Percentiles rank a stretch among this genome's conserved stretches.
These are phyloP conservation scores for Drosophila baimaii DNA, from an alignment of 1,140 invertebrate species.

Conservation along the genomic window DNA sequence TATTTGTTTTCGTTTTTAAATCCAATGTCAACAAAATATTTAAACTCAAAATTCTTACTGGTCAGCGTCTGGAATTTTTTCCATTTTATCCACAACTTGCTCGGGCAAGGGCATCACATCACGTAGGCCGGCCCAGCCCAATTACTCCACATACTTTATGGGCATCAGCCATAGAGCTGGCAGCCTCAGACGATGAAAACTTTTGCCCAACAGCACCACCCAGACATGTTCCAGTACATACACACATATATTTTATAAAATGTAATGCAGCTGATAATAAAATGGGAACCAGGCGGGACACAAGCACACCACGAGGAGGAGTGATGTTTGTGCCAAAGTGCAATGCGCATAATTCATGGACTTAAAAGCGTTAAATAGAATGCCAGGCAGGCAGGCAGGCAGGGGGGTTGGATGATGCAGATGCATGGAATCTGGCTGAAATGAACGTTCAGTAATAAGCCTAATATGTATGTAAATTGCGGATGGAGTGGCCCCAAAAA, in stretches of 20 bases:
- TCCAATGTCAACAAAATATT: conserved; percentile 4
- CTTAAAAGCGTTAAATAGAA: conserved; percentile 72
- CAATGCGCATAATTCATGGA: conserved; percentile 72
- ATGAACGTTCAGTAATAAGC: conserved; percentile 56
- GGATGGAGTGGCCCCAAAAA: conserved; percentile 49
- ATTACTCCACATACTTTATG: conserved; percentile 55
- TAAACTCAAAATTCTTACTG: conserved; percentile 32
- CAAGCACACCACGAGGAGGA: conserved; percentile 23
- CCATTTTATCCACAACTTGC: conserved; percentile 6
- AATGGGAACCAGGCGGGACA: conserved; percentile 45
- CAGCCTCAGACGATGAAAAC: conserved; percentile 44
- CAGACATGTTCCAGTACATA: conserved; percentile 27
- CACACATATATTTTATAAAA: conserved; percentile 74
- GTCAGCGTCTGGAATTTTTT: conserved; percentile 41
- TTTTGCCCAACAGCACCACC: conserved; percentile 32
- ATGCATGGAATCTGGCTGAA: conserved; percentile 9
- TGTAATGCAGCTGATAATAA: conserved; percentile 78
- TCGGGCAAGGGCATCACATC: conserved; percentile 19
- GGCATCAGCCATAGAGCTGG: conserved; percentile 39
- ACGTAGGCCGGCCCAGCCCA: conserved; percentile 21
- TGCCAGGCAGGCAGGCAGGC: conserved; percentile 11
- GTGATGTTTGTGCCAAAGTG: conserved; percentile 61
- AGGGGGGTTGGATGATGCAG: too few species aligned
- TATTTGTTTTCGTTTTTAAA: neutral
- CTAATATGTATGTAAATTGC: conserved; percentile 62